Evolutionary conservation across 2,888 invertebrate species (phyloP).

Genomic region (Listrodromus nycthemerus): DNA sequence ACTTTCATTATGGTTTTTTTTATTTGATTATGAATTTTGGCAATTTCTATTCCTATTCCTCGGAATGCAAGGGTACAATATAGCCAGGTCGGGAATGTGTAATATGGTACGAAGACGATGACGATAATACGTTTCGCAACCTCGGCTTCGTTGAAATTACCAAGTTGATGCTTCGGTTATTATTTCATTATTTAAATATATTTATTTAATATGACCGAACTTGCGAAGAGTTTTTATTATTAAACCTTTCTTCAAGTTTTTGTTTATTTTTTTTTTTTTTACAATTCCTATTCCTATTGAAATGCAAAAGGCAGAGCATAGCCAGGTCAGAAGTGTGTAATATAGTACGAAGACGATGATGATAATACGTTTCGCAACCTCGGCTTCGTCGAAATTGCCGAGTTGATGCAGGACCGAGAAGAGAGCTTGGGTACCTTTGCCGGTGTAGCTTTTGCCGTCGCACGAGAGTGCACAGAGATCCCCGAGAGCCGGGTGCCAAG

Average conservation of each 20-base stretch:
- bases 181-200: too few relatives aligned
- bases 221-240: slow-evolving; percentile 31
- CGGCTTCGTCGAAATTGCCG: slow-evolving; percentile 58
- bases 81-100: slow-evolving; percentile 55
- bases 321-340: slow-evolving; percentile 55
- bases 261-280: slow-evolving; percentile 1
- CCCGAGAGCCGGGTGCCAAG: slow-evolving; percentile 65
- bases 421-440: slow-evolving; percentile 59
- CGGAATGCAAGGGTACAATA: slow-evolving; percentile 54
- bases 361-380: slow-evolving; percentile 67
- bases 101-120: slow-evolving; percentile 48
- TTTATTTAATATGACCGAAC: not conserved
- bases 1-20: slow-evolving; percentile 10
- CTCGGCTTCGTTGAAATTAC: slow-evolving; percentile 58
- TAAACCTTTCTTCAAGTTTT: slow-evolving; percentile 20
- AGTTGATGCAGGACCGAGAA: slow-evolving; percentile 50
- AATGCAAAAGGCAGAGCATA: slow-evolving; percentile 52
- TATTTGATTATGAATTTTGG: slow-evolving; percentile 4
- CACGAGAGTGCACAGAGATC: slow-evolving; percentile 53
- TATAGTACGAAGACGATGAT: slow-evolving; percentile 52
- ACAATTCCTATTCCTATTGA: slow-evolving; percentile 48
- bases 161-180: slow-evolving; percentile 30
- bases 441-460: slow-evolving; percentile 35
- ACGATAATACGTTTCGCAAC: slow-evolving; percentile 67
- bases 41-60: slow-evolving; percentile 42